These are phyloP conservation scores for Heliconius erato DNA, from an alignment of 2,888 invertebrate genomes.

Conservation along the genomic window DNA sequence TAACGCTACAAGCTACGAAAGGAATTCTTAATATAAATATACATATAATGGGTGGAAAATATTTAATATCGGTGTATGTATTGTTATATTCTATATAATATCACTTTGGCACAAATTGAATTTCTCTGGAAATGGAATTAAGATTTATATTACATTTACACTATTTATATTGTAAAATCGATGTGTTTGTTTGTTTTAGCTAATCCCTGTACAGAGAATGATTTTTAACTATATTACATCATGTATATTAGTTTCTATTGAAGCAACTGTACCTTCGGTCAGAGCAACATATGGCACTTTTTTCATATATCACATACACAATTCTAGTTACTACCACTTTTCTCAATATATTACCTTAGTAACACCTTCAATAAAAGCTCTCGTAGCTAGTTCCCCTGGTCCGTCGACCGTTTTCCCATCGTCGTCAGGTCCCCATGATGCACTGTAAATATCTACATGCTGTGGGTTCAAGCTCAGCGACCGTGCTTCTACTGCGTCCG, in stretches of 20 bases:
- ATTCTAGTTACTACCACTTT: too few species aligned
- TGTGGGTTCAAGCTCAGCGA: constrained; percentile 97
- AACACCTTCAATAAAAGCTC: constrained; percentile 98
- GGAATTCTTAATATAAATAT: constrained; percentile 25
- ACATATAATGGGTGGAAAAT: not conserved
- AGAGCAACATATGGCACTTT: too few species aligned
- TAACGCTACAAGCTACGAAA: not conserved
- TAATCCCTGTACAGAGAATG: too few species aligned
- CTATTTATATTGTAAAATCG: too few species aligned
- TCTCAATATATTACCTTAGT: constrained; percentile 87
- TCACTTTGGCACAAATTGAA: not conserved
- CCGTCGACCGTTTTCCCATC: constrained; percentile 99
- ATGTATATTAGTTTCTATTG: too few species aligned
- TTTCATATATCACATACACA: too few species aligned
- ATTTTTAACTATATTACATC: too few species aligned
- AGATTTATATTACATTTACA: too few species aligned
- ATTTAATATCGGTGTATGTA: not conserved
- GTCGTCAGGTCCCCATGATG: constrained; percentile 99
- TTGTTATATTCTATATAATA: not conserved
- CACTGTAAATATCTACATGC: constrained; percentile 99
- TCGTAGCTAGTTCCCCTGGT: constrained; percentile 96
- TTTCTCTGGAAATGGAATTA: too few species aligned
- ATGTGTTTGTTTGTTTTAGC: too few species aligned
- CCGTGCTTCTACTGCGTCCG: constrained; percentile 98
- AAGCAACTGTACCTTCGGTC: too few species aligned